These are phyloP conservation scores for Bradypodion ventrale DNA, from an alignment of 2,797 vertebrate species.

Conservation along the genomic window DNA sequence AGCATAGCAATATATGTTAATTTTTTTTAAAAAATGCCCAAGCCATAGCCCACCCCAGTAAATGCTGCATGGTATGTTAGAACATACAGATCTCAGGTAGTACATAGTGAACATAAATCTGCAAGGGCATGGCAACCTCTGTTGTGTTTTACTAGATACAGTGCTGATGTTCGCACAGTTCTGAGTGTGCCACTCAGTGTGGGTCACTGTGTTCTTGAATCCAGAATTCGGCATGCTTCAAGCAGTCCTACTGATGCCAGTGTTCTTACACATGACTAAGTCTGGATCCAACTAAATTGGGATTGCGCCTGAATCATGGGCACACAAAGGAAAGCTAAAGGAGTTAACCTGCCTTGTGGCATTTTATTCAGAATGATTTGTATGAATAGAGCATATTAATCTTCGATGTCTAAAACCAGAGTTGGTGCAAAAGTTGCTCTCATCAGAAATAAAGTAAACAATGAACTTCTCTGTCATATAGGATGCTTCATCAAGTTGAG, in stretches of 20 bases:
- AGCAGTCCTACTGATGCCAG: not conserved
- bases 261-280: not conserved
- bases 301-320: not conserved
- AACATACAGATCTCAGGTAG: not conserved
- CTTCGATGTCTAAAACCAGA: not conserved
- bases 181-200: no score
- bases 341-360: not conserved
- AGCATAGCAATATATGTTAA: not conserved
- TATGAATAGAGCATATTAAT: not conserved
- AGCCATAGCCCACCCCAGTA: not conserved
- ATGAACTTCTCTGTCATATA: no score
- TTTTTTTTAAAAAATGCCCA: not conserved
- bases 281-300: not conserved
- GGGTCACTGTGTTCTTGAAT: not conserved
- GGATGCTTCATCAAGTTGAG: no score
- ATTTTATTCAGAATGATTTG: not conserved
- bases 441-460: no score
- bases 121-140: accelerated
- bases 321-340: not conserved
- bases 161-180: slow-evolving; percentile 2
- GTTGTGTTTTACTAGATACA: not conserved
- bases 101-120: not conserved
- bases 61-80: not conserved
- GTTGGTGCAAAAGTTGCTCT: no score
- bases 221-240: not conserved